Evolutionary conservation across 2,888 invertebrate species (phyloP), one percentile per base, ranked within the genome.

Genomic region (Tuta absoluta): DNA sequence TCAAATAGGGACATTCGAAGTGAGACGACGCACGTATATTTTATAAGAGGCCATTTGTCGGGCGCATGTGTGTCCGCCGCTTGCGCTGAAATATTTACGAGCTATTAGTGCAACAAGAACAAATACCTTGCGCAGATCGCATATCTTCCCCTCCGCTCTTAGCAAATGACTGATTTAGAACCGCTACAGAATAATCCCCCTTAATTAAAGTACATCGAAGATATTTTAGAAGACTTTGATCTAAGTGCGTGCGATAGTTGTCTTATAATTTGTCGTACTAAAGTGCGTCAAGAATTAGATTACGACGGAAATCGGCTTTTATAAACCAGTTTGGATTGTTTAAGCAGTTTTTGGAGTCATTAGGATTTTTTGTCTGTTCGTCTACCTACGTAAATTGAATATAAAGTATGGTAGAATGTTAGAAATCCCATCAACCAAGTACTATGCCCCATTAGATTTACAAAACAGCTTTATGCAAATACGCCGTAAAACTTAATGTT

Each of bases 11-110:
- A 83, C 81, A 84, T 84, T 85, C 82, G 80, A 83, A 86, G 85
- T 85, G 89, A 86, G 78, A 81, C 82, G 79, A 81, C 79, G 76
- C 79, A 79, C 83, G 80, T 84, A 85, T 85, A 84, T 86, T 84
- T 88, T 89, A 86, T 88, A 86, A 77, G 79, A 81, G 76, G 79
- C 84, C 85, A 89, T 91, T 89, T 90, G 89, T 90, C 83, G 80
- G 70, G 72, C 83, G 79, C 87, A 87, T 87, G 83, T 85, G 83
- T 81, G 83, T 81, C 80, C 78, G 77, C 72, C 72, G 76, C 75
- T 72, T 69, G 72, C 80, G 87, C 80, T 89, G 90, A 91, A 86
- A 86, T 91, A 90, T 91, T 91, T 90, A 91, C 87, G 89, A 87
- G 83, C 87, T 88, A 91, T 90, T 87, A 88, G 85, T 80, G 79